These are phyloP conservation scores for Microhierax caerulescens DNA, from an alignment of 2,797 vertebrate species.

Conservation along the genomic window DNA sequence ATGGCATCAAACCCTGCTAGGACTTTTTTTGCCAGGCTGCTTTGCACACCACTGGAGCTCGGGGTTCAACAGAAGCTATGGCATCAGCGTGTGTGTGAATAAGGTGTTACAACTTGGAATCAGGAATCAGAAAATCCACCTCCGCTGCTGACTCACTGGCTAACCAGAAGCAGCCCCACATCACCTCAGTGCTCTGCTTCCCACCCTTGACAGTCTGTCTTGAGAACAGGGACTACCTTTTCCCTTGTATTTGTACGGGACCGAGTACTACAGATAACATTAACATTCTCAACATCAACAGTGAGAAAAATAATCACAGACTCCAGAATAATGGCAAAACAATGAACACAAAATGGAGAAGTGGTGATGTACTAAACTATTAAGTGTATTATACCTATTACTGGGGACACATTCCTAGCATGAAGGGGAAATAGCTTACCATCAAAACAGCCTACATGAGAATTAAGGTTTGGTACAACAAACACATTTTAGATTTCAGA, in stretches of 20 bases:
- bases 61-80: background rate
- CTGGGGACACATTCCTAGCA: background rate
- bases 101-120: background rate
- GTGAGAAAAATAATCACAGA: background rate
- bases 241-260: too few species aligned
- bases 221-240: background rate
- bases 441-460: background rate
- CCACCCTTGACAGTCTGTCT: rapidly evolving
- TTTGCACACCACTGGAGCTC: background rate
- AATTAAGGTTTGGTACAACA: background rate
- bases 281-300: background rate
- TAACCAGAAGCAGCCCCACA: background rate
- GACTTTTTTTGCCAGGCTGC: background rate
- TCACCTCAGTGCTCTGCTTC: background rate
- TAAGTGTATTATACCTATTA: background rate
- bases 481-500: background rate
- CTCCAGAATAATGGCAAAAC: background rate
- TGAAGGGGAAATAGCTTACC: background rate
- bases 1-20: background rate
- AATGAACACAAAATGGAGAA: background rate
- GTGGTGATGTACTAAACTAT: background rate
- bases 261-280: background rate
- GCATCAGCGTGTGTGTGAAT: too few species aligned
- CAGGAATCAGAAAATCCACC: rapidly evolving
- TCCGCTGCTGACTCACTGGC: background rate